phyloP scores from a whole-genome alignment of 2,888 invertebrate species.

The Drosophila quasianomalipes region DNA sequence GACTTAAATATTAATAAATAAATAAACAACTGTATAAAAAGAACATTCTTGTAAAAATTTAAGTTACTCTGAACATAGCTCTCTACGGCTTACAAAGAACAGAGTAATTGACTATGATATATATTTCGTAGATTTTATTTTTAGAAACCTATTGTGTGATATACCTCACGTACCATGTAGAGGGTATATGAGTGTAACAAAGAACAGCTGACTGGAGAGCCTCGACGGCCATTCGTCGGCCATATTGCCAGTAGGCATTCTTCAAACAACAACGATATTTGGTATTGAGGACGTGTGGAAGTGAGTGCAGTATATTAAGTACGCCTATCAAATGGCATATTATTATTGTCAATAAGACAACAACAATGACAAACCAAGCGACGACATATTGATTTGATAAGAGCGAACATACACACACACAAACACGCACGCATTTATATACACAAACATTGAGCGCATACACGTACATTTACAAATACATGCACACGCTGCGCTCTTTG shows the following conservation, averaged over 20 bases:
- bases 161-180: conserved; percentile 8
- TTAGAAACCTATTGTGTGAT: background rate
- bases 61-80: background rate
- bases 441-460: conserved; percentile 3
- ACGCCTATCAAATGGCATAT: conserved; percentile 63
- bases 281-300: conserved; percentile 74
- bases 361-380: conserved; percentile 46
- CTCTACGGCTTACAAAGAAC: background rate
- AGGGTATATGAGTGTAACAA: conserved; percentile 51
- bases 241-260: conserved; percentile 58
- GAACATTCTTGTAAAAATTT: background rate
- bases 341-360: conserved; percentile 56
- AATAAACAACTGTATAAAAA: background rate
- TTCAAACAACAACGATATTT: conserved; percentile 33
- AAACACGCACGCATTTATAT: conserved; percentile 1
- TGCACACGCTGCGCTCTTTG: conserved; percentile 43
- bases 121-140: background rate
- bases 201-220: conserved; percentile 78
- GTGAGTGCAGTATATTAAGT: conserved; percentile 57
- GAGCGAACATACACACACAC: conserved; percentile 36
- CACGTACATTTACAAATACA: conserved; percentile 14
- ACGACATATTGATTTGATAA: conserved; percentile 75
- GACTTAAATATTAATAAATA: background rate
- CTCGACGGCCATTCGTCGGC: conserved; percentile 58
- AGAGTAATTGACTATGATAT: background rate